Conservation (phyloP, 2,797 vertebrate genomes). For the Eulemur coronatus region DNA sequence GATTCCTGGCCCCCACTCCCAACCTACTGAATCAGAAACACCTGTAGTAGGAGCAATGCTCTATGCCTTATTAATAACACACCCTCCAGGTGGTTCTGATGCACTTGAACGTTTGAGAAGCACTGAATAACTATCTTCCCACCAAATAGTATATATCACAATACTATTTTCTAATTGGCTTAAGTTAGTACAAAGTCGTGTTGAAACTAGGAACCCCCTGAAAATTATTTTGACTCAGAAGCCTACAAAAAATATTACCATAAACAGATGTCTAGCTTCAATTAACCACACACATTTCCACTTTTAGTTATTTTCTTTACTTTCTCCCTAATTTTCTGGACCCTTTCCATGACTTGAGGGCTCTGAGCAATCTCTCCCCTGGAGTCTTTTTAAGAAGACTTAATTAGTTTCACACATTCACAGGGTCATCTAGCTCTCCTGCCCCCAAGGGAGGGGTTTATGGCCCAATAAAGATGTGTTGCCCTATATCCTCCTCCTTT, state of each 20-base stretch:
- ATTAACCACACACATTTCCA: neutral
- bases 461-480: neutral
- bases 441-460: neutral
- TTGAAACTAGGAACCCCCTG: neutral
- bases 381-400: constrained; percentile 5
- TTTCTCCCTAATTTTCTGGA: constrained; percentile 15
- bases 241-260: neutral
- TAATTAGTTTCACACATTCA: constrained; percentile 30
- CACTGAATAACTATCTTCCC: neutral
- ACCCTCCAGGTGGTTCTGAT: neutral
- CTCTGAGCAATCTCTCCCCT: constrained; percentile 20
- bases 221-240: constrained; percentile 31
- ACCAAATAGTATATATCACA: neutral
- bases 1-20: neutral
- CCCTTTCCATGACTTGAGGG: neutral
- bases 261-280: neutral
- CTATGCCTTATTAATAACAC: neutral
- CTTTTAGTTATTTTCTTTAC: constrained; percentile 17
- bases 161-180: neutral
- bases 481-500: neutral
- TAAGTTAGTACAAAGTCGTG: neutral
- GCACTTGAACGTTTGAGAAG: neutral
- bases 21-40: neutral
- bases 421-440: constrained; percentile 12
- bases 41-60: neutral